These are phyloP conservation scores for Otus sunia DNA, from an alignment of 2,113 vertebrate species.

Conservation along the genomic window DNA sequence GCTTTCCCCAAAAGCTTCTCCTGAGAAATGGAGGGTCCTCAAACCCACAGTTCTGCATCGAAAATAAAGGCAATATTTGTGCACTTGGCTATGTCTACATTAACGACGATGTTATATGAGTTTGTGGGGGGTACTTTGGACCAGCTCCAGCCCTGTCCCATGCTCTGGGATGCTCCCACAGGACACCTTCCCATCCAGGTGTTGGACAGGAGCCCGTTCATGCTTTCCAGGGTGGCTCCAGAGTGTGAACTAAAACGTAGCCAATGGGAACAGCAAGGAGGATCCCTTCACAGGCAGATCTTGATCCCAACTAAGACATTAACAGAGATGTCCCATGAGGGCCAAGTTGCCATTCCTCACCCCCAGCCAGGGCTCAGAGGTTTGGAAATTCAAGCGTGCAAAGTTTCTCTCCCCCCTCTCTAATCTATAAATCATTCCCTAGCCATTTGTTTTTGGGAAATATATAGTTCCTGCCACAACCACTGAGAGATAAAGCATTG, in stretches of 20 bases:
- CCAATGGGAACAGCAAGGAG: background rate
- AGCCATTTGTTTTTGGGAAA: conserved; percentile 2
- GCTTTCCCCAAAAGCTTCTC: background rate
- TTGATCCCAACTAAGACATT: background rate
- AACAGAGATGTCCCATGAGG: background rate
- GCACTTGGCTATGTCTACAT: background rate
- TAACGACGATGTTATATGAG: background rate
- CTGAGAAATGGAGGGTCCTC: background rate
- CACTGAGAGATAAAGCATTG: conserved; percentile 23
- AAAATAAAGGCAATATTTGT: background rate
- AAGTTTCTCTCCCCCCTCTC: background rate
- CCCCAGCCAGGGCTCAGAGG: background rate
- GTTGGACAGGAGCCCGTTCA: background rate
- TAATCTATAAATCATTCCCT: conserved; percentile 24
- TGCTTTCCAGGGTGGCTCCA: background rate
- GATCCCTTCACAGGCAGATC: background rate
- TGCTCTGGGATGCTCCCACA: background rate
- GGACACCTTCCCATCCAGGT: background rate
- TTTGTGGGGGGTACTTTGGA: background rate
- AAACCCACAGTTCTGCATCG: background rate
- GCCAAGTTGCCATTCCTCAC: background rate
- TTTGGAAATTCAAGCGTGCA: background rate
- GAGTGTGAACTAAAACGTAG: background rate
- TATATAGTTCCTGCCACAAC: conserved; percentile 32
- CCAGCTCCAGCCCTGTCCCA: background rate